Percentiles rank a stretch among this genome's conserved stretches.
Conservation (phyloP, 2,113 vertebrate genomes). For the Brachyistius frenatus region DNA sequence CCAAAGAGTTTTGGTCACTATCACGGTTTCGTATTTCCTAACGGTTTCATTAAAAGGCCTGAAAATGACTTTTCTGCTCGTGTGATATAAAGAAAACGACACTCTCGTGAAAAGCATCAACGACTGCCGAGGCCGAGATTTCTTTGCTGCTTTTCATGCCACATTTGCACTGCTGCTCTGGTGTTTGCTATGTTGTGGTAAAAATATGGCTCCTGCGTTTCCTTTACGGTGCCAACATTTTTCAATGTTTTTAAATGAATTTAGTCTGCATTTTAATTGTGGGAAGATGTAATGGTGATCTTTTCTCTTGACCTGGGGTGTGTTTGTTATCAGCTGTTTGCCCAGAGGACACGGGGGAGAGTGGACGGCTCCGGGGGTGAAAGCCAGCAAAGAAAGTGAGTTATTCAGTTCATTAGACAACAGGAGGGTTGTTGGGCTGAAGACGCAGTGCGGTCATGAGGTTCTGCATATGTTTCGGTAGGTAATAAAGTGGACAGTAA, state of each 20-base stretch:
- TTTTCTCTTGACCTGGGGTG: conserved; percentile 19
- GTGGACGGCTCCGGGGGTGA: conserved; percentile 79
- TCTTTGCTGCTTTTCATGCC: conserved; percentile 17
- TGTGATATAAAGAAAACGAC: neutral
- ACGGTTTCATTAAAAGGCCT: neutral
- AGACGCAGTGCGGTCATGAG: conserved; percentile 16
- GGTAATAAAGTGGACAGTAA: neutral
- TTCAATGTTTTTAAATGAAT: neutral
- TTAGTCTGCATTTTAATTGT: conserved; percentile 8
- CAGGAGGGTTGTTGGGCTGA: conserved; percentile 12
- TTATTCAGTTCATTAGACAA: conserved; percentile 46
- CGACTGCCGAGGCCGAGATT: neutral
- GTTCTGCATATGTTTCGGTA: neutral
- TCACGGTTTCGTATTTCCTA: neutral
- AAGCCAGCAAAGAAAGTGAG: conserved; percentile 82
- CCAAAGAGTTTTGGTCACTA: neutral
- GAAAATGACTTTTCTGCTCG: neutral
- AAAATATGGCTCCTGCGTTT: conserved; percentile 32
- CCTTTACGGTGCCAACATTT: neutral
- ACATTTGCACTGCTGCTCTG: conserved; percentile 54
- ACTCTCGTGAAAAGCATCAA: neutral
- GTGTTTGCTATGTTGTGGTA: conserved; percentile 12
- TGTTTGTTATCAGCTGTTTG: conserved; percentile 62
- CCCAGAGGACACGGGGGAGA: conserved; percentile 82
- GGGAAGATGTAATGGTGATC: neutral